These are phyloP conservation scores for Rhodinocichla rosea DNA, from an alignment of 2,113 vertebrate genomes.

Conservation along the genomic window DNA sequence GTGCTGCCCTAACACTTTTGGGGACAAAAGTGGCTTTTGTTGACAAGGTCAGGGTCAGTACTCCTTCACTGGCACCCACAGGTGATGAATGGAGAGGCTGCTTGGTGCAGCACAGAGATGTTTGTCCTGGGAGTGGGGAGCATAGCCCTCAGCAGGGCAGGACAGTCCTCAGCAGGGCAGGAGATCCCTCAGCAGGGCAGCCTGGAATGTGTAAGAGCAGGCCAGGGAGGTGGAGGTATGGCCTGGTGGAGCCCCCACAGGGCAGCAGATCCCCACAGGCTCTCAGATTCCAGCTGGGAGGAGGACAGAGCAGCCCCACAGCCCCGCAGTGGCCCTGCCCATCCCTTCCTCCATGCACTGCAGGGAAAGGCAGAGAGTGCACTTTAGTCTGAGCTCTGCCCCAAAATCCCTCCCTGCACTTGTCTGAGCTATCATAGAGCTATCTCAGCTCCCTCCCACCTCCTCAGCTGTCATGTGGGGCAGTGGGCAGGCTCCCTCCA, in stretches of 20 bases:
- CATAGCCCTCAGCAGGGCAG: neutral
- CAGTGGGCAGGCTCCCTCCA: neutral
- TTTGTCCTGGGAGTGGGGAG: neutral
- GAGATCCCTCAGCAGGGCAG: neutral
- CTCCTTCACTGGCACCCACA: neutral
- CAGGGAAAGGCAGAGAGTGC: neutral
- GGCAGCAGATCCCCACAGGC: neutral
- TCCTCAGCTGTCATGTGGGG: rapidly evolving
- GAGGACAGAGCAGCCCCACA: neutral
- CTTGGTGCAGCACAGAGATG: rapidly evolving
- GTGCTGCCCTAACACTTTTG: too few species aligned
- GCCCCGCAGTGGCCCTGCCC: neutral
- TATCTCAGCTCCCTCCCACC: neutral
- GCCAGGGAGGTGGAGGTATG: neutral
- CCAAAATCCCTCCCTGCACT: neutral
- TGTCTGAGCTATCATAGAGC: rapidly evolving
- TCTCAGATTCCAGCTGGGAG: neutral
- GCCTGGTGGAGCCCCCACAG: neutral
- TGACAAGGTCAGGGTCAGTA: neutral
- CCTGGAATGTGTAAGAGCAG: neutral
- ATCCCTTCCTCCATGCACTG: neutral
- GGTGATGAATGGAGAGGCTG: neutral
- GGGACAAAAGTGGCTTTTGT: neutral
- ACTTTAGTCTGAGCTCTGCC: neutral
- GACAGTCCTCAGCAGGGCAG: neutral